Conservation (phyloP, 2,113 vertebrate genomes). For the Ailurus styani region DNA sequence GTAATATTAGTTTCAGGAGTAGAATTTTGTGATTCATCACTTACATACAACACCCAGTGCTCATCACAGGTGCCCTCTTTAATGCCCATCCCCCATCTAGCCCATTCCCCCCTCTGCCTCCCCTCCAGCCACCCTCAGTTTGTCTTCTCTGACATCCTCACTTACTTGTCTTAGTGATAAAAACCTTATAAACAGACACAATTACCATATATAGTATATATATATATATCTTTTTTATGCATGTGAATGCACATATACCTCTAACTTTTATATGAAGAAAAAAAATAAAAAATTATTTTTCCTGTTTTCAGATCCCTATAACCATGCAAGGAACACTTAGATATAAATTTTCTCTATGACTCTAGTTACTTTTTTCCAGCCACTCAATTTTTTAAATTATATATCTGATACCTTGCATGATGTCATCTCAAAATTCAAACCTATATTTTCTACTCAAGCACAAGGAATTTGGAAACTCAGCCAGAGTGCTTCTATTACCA, state of each 20-base stretch:
- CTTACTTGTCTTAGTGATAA: background rate
- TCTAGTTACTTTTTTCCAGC: background rate
- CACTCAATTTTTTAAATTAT: background rate
- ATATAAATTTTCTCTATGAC: background rate
- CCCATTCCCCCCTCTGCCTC: background rate
- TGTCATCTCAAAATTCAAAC: conserved; percentile 15
- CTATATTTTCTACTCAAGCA: background rate
- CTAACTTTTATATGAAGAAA: background rate
- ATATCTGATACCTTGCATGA: background rate
- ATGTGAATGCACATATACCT: background rate
- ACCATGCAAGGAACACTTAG: background rate
- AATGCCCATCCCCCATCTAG: background rate
- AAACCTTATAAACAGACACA: background rate
- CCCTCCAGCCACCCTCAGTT: background rate
- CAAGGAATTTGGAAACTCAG: background rate
- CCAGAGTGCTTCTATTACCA: background rate
- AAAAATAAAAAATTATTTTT: background rate
- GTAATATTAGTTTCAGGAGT: background rate
- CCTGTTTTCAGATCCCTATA: background rate
- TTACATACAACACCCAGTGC: background rate
- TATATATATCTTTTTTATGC: background rate
- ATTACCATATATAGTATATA: too few relatives aligned
- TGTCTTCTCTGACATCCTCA: background rate
- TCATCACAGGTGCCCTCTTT: background rate
- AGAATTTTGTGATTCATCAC: background rate